phyloP scores from a whole-genome alignment of 2,888 invertebrate genomes.

The Tromatobia lineatoria region DNA sequence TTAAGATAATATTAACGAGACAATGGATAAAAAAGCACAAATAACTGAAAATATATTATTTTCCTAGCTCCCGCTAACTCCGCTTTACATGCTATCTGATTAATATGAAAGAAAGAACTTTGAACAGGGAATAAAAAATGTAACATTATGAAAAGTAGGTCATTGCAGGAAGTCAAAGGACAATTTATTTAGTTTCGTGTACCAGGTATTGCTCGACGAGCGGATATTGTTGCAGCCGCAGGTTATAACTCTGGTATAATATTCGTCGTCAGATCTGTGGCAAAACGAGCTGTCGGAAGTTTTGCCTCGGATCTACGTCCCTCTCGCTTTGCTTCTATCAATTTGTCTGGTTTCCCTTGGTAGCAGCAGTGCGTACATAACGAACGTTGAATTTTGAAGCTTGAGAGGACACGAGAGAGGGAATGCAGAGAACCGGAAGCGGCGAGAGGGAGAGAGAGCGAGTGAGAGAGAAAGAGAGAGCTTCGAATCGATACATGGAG shows the following conservation, averaged over 20 bases:
- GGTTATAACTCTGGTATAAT: background rate
- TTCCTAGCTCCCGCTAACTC: too few relatives aligned
- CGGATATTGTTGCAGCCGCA: constrained; percentile 9
- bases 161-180: constrained; percentile 20
- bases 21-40: too few relatives aligned
- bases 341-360: constrained; percentile 35
- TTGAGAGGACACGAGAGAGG: constrained; percentile 31
- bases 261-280: background rate
- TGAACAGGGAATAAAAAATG: too few relatives aligned
- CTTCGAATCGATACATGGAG: constrained; percentile 70
- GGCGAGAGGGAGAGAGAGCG: constrained; percentile 1
- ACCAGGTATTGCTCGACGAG: constrained; percentile 16
- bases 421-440: constrained; percentile 23
- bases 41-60: too few relatives aligned
- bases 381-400: constrained; percentile 67
- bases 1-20: too few relatives aligned
- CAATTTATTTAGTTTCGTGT: constrained; percentile 38
- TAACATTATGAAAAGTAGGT: constrained; percentile 42
- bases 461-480: constrained; percentile 22
- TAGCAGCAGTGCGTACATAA: constrained; percentile 61
- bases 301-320: background rate
- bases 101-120: too few relatives aligned
- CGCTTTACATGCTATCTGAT: too few relatives aligned
- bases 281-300: background rate
- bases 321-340: constrained; percentile 21